phyloP scores from a whole-genome alignment of 1,140 invertebrate species.

The Polyergus mexicanus region DNA sequence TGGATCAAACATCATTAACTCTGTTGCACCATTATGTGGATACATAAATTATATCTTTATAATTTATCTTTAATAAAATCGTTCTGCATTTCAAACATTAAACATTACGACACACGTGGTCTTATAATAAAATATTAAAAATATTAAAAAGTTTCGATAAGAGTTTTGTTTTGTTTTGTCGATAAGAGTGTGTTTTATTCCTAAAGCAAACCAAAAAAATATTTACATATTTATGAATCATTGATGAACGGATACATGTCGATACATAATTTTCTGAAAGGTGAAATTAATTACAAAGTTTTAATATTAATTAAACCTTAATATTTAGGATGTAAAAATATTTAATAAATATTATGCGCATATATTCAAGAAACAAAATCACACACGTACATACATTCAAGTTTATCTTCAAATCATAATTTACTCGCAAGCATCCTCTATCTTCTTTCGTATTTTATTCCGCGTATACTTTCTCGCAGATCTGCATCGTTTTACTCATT shows the following conservation, averaged over 20 bases:
- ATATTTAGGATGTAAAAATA: not conserved
- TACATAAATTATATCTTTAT: no score
- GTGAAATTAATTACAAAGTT: constrained; percentile 10
- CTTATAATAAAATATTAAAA: constrained; percentile 4
- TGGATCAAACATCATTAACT: constrained; percentile 56
- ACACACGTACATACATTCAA: not conserved
- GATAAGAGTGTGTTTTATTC: not conserved
- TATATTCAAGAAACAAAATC: constrained; percentile 14
- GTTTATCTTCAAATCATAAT: constrained; percentile 36
- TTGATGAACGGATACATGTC: not conserved
- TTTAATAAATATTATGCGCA: constrained; percentile 14
- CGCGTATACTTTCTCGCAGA: constrained; percentile 16
- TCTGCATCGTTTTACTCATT: constrained; percentile 48
- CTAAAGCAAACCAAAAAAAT: not conserved
- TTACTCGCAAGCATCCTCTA: constrained; percentile 4
- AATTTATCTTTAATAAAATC: not conserved
- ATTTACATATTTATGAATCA: constrained; percentile 31
- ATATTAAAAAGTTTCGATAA: constrained; percentile 4
- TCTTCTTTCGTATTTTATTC: constrained; percentile 35
- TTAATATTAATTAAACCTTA: constrained; percentile 27
- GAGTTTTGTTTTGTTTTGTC: no score
- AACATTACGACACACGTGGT: not conserved
- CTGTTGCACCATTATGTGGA: not conserved
- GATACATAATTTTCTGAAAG: not conserved
- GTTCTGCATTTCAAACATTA: not conserved